These are phyloP conservation scores for Drosophila asahinai DNA, from an alignment of 1,140 invertebrate species.

Conservation along the genomic window DNA sequence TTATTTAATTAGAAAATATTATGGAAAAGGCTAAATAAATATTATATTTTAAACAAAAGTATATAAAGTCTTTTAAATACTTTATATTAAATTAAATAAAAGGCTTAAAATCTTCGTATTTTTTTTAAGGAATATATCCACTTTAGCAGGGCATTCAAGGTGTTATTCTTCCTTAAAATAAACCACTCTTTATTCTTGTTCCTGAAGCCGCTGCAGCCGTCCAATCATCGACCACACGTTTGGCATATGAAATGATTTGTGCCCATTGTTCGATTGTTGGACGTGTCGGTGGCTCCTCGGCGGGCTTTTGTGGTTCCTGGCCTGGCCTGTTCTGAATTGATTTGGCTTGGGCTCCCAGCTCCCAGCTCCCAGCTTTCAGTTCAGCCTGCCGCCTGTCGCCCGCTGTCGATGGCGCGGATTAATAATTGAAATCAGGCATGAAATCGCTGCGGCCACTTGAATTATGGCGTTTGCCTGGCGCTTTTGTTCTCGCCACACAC, in stretches of 20 bases:
- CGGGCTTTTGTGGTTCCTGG: slow-evolving; percentile 28
- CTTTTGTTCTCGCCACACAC: slow-evolving; percentile 73
- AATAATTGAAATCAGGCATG: slow-evolving; percentile 83
- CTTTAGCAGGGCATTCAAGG: not conserved
- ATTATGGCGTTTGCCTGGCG: slow-evolving; percentile 79
- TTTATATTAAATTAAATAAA: too few species aligned
- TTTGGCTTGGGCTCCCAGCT: slow-evolving; percentile 18
- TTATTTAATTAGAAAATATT: too few species aligned
- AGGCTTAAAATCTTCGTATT: not conserved
- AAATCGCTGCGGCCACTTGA: slow-evolving; percentile 80
- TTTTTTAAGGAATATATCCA: too few species aligned
- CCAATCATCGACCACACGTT: slow-evolving; percentile 73
- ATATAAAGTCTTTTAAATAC: too few species aligned
- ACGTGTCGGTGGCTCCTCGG: slow-evolving; percentile 39
- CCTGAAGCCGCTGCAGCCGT: slow-evolving; percentile 24
- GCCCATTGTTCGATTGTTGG: slow-evolving; percentile 73
- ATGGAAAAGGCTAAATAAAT: too few species aligned
- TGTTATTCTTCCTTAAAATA: not conserved
- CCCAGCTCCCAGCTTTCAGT: not conserved
- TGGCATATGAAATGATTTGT: slow-evolving; percentile 82
- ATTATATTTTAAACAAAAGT: too few species aligned
- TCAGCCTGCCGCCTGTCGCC: slow-evolving; percentile 36
- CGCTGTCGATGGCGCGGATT: slow-evolving; percentile 74
- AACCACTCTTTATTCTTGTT: slow-evolving; percentile 28
- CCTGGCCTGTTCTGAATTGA: slow-evolving; percentile 21